phyloP scores from a whole-genome alignment of 2,113 vertebrate species.

The Cyrtonyx montezumae region DNA sequence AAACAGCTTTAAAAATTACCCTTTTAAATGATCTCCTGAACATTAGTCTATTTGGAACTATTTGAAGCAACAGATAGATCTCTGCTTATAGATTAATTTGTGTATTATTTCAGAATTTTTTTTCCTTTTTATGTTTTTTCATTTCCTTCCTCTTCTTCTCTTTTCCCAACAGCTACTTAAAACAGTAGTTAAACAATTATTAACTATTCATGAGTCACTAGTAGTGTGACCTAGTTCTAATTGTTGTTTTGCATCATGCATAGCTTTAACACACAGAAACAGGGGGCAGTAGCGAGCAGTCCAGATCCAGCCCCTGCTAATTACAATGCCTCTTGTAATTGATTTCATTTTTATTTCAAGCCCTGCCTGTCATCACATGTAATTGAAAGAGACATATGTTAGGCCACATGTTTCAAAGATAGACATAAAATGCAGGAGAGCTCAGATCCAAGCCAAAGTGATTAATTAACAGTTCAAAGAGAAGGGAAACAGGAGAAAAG shows the following conservation, averaged over 20 bases:
- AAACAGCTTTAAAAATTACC: conserved; percentile 1
- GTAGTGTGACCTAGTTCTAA: conserved; percentile 26
- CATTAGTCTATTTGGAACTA: background rate
- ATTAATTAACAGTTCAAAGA: conserved; percentile 4
- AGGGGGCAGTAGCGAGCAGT: background rate
- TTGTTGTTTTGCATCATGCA: background rate
- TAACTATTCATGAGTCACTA: conserved; percentile 36
- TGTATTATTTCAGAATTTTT: background rate
- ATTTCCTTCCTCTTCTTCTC: fast-evolving
- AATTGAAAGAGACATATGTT: background rate
- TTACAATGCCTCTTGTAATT: background rate
- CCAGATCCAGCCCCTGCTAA: background rate
- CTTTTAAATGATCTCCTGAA: background rate
- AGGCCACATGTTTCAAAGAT: background rate
- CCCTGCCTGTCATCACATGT: fast-evolving
- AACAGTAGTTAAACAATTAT: conserved; percentile 19
- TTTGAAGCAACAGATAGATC: background rate
- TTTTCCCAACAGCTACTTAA: background rate
- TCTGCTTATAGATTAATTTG: conserved; percentile 12
- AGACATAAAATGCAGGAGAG: background rate
- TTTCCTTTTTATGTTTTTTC: background rate
- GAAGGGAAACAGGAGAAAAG: conserved; percentile 1
- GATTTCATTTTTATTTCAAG: background rate
- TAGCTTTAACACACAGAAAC: background rate
- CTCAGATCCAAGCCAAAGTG: background rate